Evolutionary conservation across 2,113 vertebrate species (phyloP), one percentile per base, ranked within the genome.

Genomic region (Notiomystis cincta): DNA sequence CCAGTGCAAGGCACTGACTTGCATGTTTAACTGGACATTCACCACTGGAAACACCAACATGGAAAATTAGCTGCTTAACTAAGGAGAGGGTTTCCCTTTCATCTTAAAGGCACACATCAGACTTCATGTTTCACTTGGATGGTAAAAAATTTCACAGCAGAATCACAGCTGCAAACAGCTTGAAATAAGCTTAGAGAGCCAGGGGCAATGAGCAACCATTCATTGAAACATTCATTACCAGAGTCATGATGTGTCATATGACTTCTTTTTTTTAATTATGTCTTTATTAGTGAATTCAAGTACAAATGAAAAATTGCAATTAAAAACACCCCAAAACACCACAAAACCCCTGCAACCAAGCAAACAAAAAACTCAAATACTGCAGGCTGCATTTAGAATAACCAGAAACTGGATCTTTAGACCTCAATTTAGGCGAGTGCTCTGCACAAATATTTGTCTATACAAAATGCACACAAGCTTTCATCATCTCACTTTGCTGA

Each of bases 191-290:
- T 92, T 61, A 60, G 58, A 75, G 35, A 45, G 58, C 60, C 86
- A 53, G 13, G 66, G 91, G 61, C 96, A 95, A 94, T 92, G 95
- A 96, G 23, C 79, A 72, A 75, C 81, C 66, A 87, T 57, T 64
- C 28, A 64, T 1, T 56, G 58, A 38, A 54, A 70, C 6, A 4
- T 62, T 90, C n/a, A 51, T 95, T 96, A 95, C 38, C 65, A 84
- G 54, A 71, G 42, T 84, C 24, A 40, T 54, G 38, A 91, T 87
- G 87, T 95, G 14, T 86, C 93, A 62, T 44, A 40, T 48, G 64
- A 23, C 57, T 10, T n/a, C n/a, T 47, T 19, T 58, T 28, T 31
- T 2, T 15, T 20, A 22, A 78, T n/a, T 54, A 54, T 84, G 44
- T 94, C 70, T 54, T 69, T 76, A 31, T 83, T 62, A 93, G 42